Percentiles rank a stretch among this genome's conserved stretches.
These are phyloP conservation scores for Tachuris rubrigastra DNA, from an alignment of 2,113 vertebrate species.

Conservation along the genomic window DNA sequence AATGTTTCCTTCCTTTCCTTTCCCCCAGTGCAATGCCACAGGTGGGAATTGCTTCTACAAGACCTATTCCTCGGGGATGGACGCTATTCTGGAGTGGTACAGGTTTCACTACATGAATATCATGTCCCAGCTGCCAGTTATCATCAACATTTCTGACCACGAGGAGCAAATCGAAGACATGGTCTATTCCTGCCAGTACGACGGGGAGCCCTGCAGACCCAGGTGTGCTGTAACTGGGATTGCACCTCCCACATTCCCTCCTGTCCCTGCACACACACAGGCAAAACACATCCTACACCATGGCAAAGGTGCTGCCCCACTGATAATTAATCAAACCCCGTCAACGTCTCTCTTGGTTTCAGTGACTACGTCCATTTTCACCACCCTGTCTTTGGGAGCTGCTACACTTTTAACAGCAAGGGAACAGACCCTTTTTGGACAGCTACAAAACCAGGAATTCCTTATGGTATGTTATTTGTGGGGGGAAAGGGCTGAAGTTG, in stretches of 20 bases:
- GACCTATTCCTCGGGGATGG: conserved; percentile 31
- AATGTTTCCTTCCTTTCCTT: neutral
- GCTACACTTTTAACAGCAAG: conserved; percentile 71
- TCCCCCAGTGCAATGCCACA: conserved; percentile 59
- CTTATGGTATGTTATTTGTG: conserved; percentile 23
- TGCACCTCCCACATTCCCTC: neutral
- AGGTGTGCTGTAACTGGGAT: neutral
- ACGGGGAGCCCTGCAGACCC: conserved; percentile 40
- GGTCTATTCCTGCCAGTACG: conserved; percentile 64
- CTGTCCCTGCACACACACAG: neutral
- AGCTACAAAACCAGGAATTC: conserved; percentile 33
- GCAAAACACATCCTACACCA: neutral
- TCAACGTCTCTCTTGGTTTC: neutral
- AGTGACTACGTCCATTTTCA: conserved; percentile 64
- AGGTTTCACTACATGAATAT: conserved; percentile 70
- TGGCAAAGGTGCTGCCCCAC: rapidly evolving
- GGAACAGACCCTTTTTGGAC: conserved; percentile 43
- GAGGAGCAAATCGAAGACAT: neutral
- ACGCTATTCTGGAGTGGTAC: conserved; percentile 67
- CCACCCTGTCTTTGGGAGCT: conserved; percentile 72
- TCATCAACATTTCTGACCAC: neutral
- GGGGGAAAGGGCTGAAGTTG: neutral
- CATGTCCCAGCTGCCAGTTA: conserved; percentile 34
- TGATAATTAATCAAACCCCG: rapidly evolving
- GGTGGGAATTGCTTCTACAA: conserved; percentile 65